Conservation (phyloP, 2,888 invertebrate genomes). For the Galerucella pusilla region DNA sequence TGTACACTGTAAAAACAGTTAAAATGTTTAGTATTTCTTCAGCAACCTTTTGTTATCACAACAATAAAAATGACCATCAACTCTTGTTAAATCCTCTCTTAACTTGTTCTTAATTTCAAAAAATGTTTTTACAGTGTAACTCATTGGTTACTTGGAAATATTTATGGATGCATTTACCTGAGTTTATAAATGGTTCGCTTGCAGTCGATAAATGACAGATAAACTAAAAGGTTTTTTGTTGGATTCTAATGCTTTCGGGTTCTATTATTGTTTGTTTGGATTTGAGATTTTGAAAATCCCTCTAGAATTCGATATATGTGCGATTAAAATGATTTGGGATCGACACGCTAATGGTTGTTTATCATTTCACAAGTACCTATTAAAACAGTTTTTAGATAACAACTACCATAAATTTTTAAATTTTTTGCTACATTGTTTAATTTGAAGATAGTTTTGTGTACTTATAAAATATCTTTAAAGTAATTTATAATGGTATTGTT, state of each 20-base stretch:
- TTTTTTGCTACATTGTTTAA: background rate
- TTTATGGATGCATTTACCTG: constrained; percentile 52
- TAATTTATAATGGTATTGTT: background rate
- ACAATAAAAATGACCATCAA: too few species aligned
- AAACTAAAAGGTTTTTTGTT: constrained; percentile 40
- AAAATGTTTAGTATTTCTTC: too few species aligned
- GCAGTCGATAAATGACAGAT: constrained; percentile 43
- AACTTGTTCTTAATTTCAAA: constrained; percentile 11
- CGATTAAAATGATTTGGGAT: constrained; percentile 4
- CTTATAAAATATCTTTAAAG: background rate
- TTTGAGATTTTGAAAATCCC: constrained; percentile 18
- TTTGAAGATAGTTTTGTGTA: background rate
- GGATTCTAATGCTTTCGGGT: constrained; percentile 30
- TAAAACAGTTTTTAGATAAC: constrained; percentile 8
- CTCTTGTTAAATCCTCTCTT: background rate
- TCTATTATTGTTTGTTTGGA: constrained; percentile 27
- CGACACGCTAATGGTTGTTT: constrained; percentile 3
- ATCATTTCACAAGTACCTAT: constrained; percentile 15
- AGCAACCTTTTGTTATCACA: too few species aligned
- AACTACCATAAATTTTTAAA: background rate
- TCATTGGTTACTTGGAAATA: constrained; percentile 41
- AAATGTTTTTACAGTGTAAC: constrained; percentile 9
- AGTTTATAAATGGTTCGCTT: constrained; percentile 51
- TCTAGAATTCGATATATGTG: background rate
- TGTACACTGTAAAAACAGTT: constrained; percentile 7